Evolutionary conservation across 1,140 invertebrate species (phyloP).

Genomic region (Bombus confusus): DNA sequence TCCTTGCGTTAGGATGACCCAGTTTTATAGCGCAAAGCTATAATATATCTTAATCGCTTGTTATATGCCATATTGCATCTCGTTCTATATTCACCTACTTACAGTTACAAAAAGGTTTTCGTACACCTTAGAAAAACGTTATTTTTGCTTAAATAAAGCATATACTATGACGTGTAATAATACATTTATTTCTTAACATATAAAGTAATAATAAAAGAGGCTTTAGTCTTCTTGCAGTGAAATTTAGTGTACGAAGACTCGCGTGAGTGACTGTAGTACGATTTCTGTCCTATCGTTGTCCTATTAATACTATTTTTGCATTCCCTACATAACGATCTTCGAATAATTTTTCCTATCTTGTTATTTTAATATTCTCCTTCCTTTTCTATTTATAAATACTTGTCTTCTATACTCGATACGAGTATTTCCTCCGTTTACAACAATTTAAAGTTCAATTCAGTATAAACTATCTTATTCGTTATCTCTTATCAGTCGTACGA

Average conservation of each 20-base stretch:
- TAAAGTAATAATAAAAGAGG: neutral
- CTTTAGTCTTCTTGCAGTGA: neutral
- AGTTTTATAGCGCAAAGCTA: neutral
- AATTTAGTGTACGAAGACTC: neutral
- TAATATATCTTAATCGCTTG: neutral
- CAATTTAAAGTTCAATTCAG: neutral
- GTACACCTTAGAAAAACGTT: neutral
- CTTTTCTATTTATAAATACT: neutral
- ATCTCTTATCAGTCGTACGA: neutral
- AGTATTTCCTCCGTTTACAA: neutral
- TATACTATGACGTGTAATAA: too few relatives aligned
- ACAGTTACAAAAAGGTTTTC: neutral
- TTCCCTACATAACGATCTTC: neutral
- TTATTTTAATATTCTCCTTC: neutral
- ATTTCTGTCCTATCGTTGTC: neutral
- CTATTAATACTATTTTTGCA: too few relatives aligned
- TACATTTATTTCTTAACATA: neutral
- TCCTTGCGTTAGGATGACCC: neutral
- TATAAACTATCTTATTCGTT: neutral
- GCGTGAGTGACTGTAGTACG: too few relatives aligned
- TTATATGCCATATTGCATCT: neutral
- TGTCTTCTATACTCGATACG: neutral
- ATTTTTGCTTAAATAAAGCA: too few relatives aligned
- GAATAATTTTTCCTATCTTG: neutral
- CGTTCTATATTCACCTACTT: too few relatives aligned